Evolutionary conservation across 2,113 vertebrate genomes (phyloP).

Genomic region (Hystrix cristata): DNA sequence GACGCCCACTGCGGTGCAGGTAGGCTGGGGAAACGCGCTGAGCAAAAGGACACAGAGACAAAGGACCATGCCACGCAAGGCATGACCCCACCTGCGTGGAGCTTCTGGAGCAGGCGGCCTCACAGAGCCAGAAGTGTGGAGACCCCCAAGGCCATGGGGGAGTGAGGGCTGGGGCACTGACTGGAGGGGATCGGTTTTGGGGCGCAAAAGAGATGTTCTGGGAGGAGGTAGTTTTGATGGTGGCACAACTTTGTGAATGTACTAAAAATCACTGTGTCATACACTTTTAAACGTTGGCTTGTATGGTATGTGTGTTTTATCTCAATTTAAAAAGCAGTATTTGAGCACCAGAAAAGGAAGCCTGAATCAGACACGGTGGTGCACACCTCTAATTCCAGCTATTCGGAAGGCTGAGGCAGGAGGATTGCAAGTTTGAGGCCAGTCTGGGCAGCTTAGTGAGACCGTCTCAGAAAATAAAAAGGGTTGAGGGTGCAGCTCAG

Average conservation of each 20-base stretch:
- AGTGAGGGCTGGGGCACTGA: fast-evolving
- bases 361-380: not conserved
- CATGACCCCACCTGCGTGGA: fast-evolving
- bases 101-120: not conserved
- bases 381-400: not conserved
- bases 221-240: too few species aligned
- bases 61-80: too few species aligned
- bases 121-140: not conserved
- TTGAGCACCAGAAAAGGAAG: not conserved
- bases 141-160: fast-evolving
- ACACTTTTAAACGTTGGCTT: too few species aligned
- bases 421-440: not conserved
- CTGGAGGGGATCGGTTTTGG: not conserved
- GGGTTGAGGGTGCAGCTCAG: not conserved
- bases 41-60: not conserved
- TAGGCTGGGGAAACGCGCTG: too few species aligned
- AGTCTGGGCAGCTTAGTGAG: not conserved
- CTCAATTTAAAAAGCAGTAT: not conserved
- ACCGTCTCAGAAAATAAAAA: not conserved
- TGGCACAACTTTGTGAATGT: not conserved
- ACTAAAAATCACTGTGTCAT: not conserved
- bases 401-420: not conserved
- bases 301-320: not conserved
- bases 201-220: not conserved
- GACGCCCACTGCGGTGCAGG: fast-evolving